These are phyloP conservation scores for Podotricha telesiphe DNA, from an alignment of 2,888 invertebrate species.

Conservation along the genomic window DNA sequence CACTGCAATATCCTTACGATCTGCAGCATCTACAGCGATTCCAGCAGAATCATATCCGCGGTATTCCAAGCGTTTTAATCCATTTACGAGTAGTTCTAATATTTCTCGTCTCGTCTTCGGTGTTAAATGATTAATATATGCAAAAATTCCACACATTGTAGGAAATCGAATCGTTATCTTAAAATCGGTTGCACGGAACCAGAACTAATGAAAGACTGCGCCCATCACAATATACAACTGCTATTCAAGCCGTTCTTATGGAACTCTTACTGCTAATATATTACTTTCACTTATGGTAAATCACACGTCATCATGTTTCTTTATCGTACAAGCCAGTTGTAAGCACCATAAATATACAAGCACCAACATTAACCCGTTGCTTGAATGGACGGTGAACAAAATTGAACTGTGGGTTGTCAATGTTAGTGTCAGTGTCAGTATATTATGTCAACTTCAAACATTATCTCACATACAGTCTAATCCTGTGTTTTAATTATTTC, in stretches of 20 bases:
- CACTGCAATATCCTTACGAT: constrained; percentile 90
- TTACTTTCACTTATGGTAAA: constrained; percentile 83
- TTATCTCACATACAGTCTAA: background rate
- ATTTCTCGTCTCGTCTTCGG: constrained; percentile 97
- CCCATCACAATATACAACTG: constrained; percentile 66
- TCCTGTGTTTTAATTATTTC: background rate
- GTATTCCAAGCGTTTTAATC: constrained; percentile 98
- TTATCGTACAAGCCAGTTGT: constrained; percentile 68
- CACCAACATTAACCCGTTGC: constrained; percentile 54
- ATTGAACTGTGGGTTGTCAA: background rate
- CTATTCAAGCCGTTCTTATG: constrained; percentile 78
- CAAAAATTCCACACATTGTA: constrained; percentile 95
- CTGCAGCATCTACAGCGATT: constrained; percentile 91
- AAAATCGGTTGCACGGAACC: constrained; percentile 67
- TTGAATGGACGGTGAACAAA: constrained; percentile 22
- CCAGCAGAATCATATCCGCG: constrained; percentile 99
- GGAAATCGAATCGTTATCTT: constrained; percentile 54
- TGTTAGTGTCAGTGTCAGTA: background rate
- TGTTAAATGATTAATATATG: constrained; percentile 98
- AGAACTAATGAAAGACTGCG: constrained; percentile 75
- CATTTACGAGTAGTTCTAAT: constrained; percentile 95
- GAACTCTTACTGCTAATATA: constrained; percentile 79
- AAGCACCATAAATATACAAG: constrained; percentile 55
- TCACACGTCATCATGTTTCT: constrained; percentile 83
- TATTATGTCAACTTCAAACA: background rate